phyloP scores from a whole-genome alignment of 2,797 vertebrate species.

The Cynodonichthys magdalenae region DNA sequence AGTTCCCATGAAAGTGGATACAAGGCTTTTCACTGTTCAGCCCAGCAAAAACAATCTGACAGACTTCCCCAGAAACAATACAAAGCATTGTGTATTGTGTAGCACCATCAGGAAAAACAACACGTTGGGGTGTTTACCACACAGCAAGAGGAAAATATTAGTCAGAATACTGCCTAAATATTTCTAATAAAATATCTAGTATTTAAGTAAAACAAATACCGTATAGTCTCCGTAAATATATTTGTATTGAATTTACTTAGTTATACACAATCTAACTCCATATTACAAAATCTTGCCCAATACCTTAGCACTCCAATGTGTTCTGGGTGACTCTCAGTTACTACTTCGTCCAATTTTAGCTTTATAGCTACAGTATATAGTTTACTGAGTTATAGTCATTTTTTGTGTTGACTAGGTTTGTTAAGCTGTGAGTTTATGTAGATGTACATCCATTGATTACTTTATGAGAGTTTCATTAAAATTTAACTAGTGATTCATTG shows the following conservation, averaged over 20 bases:
- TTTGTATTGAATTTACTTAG: neutral
- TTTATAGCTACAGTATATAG: too few relatives aligned
- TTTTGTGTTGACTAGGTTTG: too few relatives aligned
- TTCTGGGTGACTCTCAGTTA: too few relatives aligned
- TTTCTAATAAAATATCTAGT: neutral
- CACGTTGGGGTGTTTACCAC: conserved; percentile 14
- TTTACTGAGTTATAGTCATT: too few relatives aligned
- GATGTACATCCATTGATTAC: too few relatives aligned
- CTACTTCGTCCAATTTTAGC: too few relatives aligned
- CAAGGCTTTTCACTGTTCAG: conserved; percentile 66
- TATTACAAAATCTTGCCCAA: too few relatives aligned
- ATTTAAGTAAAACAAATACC: neutral
- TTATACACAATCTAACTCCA: too few relatives aligned
- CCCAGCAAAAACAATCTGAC: conserved; percentile 66
- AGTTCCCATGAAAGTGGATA: conserved; percentile 81
- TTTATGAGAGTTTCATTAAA: too few relatives aligned
- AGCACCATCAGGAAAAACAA: conserved; percentile 50
- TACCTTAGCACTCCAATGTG: too few relatives aligned
- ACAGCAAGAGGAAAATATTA: conserved; percentile 20
- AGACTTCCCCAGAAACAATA: conserved; percentile 50
- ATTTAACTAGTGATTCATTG: too few relatives aligned
- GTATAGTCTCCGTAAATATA: neutral
- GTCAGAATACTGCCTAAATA: neutral
- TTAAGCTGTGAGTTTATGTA: too few relatives aligned
- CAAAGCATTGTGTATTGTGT: conserved; percentile 61